Evolutionary conservation across 2,113 vertebrate genomes (phyloP).

Genomic region (Nothocercus nigrocapillus): DNA sequence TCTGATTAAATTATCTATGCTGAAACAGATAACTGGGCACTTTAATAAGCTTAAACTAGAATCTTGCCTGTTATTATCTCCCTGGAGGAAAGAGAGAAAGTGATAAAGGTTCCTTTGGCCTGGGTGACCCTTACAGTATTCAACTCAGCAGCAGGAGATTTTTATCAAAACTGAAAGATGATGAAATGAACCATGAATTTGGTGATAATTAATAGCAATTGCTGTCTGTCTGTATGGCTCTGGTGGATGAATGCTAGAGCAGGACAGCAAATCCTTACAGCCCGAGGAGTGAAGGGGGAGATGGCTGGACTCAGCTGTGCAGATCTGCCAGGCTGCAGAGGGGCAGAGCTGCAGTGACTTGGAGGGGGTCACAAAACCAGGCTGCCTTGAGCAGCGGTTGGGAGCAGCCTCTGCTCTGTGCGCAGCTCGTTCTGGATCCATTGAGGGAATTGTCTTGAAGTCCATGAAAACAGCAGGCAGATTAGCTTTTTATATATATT

Average conservation of each 20-base stretch:
- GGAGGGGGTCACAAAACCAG: background rate
- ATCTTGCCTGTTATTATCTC: slow-evolving; percentile 55
- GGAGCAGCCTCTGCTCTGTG: background rate
- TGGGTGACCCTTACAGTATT: background rate
- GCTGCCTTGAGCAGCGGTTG: background rate
- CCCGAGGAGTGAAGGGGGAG: background rate
- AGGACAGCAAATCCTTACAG: background rate
- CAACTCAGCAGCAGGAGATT: background rate
- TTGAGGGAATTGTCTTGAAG: background rate
- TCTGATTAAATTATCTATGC: slow-evolving; percentile 62
- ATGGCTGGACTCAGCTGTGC: background rate
- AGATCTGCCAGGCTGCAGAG: accelerated
- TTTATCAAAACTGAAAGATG: background rate
- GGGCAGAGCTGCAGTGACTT: background rate
- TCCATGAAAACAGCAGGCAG: background rate
- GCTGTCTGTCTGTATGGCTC: background rate
- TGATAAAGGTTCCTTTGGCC: background rate
- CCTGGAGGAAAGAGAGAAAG: slow-evolving; percentile 18
- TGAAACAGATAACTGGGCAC: slow-evolving; percentile 51
- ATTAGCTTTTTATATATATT: too few species aligned
- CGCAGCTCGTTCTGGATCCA: background rate
- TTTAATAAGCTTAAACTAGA: slow-evolving; percentile 59
- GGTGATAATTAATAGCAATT: slow-evolving; percentile 10
- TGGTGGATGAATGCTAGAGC: background rate
- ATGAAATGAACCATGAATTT: background rate